phyloP scores from a whole-genome alignment of 2,888 invertebrate species.

The Spialia ferax region DNA sequence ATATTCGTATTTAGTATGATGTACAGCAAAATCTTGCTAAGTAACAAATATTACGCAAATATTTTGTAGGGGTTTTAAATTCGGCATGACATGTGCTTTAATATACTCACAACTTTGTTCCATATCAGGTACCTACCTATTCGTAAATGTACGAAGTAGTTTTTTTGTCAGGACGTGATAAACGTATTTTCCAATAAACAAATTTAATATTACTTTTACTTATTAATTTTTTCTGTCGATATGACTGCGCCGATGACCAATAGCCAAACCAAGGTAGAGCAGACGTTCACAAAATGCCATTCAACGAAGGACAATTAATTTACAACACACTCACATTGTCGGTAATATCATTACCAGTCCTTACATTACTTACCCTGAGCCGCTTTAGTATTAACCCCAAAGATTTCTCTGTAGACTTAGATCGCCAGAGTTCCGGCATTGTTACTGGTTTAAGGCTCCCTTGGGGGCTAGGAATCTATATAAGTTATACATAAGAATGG shows the following conservation, averaged over 20 bases:
- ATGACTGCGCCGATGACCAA: constrained; percentile 54
- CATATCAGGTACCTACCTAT: too few species aligned
- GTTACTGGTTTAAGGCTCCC: constrained; percentile 67
- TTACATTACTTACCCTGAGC: constrained; percentile 72
- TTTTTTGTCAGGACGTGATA: too few species aligned
- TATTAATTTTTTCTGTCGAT: constrained; percentile 42
- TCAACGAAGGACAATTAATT: constrained; percentile 43
- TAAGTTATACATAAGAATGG: constrained; percentile 53
- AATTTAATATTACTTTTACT: too few species aligned
- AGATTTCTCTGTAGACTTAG: constrained; percentile 75
- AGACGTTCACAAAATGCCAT: constrained; percentile 35
- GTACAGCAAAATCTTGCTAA: too few species aligned
- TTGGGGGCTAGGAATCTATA: constrained; percentile 69
- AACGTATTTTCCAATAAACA: too few species aligned
- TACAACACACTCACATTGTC: constrained; percentile 49
- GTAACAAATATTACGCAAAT: too few species aligned
- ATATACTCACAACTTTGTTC: too few species aligned
- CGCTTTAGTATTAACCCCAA: constrained; percentile 74
- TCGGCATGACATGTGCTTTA: too few species aligned
- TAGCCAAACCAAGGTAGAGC: constrained; percentile 41
- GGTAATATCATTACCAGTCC: constrained; percentile 1
- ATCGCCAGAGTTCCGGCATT: constrained; percentile 78
- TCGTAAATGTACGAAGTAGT: too few species aligned
- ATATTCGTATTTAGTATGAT: too few species aligned
- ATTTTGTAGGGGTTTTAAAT: too few species aligned